Percentiles rank a stretch among this genome's conserved stretches.
phyloP scores from a whole-genome alignment of 2,113 vertebrate species.

The Empidonax alnorum region DNA sequence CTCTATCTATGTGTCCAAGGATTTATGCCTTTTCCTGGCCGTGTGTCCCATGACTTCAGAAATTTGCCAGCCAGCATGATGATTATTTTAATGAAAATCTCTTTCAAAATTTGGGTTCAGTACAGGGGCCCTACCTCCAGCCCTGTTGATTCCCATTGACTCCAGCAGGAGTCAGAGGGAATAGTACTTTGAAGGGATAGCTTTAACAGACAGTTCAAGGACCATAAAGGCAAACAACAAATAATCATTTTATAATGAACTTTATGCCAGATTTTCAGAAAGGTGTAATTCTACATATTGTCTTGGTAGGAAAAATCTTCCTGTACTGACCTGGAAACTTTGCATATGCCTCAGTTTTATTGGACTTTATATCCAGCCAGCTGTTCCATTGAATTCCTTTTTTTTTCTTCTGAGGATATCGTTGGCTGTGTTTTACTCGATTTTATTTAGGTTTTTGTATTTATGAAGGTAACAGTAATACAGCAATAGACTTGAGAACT shows the following conservation, averaged over 20 bases:
- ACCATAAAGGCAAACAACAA: neutral
- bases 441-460: neutral
- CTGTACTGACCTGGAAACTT: slow-evolving; percentile 16
- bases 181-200: neutral
- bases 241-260: neutral
- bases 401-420: neutral
- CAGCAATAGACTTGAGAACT: neutral
- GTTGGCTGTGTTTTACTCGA: neutral
- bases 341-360: neutral
- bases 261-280: neutral
- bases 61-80: neutral
- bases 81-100: slow-evolving; percentile 19
- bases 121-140: neutral
- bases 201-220: neutral
- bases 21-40: slow-evolving; percentile 48
- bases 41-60: neutral
- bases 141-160: neutral
- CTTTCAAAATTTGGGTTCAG: neutral
- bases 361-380: neutral
- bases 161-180: neutral
- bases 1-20: neutral
- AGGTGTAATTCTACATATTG: neutral
- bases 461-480: neutral
- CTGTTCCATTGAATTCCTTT: neutral
- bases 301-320: neutral